Conservation (phyloP, 2,888 invertebrate genomes). For the Eupithecia subumbrata region DNA sequence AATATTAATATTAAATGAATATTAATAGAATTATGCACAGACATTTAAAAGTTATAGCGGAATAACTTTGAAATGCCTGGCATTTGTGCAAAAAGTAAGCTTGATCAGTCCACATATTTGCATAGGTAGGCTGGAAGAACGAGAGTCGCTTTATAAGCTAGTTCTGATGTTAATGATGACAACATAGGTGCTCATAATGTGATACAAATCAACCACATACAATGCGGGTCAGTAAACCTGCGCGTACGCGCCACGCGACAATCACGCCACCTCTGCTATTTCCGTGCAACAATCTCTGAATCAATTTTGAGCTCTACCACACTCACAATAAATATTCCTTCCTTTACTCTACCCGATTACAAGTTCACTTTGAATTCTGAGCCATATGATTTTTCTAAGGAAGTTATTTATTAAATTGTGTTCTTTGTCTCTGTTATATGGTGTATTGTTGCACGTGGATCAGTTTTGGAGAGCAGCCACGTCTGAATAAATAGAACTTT, state of each 20-base stretch:
- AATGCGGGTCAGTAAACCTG: slow-evolving; percentile 73
- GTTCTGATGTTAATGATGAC: background rate
- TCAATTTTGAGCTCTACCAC: slow-evolving; percentile 44
- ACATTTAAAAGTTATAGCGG: too few species aligned
- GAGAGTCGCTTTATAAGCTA: too few species aligned
- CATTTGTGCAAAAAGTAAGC: too few species aligned
- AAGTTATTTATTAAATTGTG: slow-evolving; percentile 25
- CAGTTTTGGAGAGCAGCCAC: slow-evolving; percentile 58
- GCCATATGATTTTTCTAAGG: slow-evolving; percentile 22
- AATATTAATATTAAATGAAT: too few species aligned
- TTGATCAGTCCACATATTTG: too few species aligned
- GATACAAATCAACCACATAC: slow-evolving; percentile 25
- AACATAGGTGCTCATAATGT: background rate
- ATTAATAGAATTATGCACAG: too few species aligned
- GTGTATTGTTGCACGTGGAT: slow-evolving; percentile 40
- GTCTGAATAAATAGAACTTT: slow-evolving; percentile 40
- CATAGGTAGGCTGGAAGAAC: too few species aligned
- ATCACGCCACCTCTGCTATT: slow-evolving; percentile 74
- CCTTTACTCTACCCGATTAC: background rate
- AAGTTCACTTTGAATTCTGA: slow-evolving; percentile 42
- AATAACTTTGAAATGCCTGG: too few species aligned
- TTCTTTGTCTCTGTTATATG: slow-evolving; percentile 33
- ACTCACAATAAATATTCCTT: slow-evolving; percentile 7
- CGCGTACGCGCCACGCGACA: slow-evolving; percentile 58
- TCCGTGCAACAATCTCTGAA: slow-evolving; percentile 49